Evolutionary conservation across 2,888 invertebrate genomes (phyloP).

Genomic region (Anodontia alba): DNA sequence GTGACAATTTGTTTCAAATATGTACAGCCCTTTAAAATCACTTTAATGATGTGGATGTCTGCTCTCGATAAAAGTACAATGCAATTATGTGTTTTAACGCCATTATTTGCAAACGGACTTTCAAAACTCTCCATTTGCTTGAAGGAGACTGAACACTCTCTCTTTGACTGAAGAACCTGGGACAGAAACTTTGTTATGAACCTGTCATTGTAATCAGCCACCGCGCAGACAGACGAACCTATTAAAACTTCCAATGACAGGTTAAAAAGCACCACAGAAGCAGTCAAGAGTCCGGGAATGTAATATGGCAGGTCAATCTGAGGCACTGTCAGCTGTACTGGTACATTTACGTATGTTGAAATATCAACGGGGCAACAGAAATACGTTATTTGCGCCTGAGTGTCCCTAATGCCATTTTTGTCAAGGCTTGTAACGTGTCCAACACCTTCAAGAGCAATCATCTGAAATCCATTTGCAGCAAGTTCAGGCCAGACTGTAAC

Average conservation of each 20-base stretch:
- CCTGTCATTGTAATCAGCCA: background rate
- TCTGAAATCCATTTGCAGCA: background rate
- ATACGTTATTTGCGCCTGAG: background rate
- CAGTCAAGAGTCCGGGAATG: background rate
- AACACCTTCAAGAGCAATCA: background rate
- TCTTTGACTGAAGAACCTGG: no score
- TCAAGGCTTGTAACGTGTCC: background rate
- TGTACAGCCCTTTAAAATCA: no score
- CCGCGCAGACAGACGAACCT: background rate
- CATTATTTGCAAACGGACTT: no score
- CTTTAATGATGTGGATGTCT: no score
- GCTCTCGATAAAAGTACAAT: no score
- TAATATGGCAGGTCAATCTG: background rate
- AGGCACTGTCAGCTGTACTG: background rate
- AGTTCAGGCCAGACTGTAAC: background rate
- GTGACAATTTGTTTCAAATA: no score
- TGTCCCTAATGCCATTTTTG: background rate
- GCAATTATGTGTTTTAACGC: no score
- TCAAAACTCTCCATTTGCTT: no score
- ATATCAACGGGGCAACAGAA: background rate
- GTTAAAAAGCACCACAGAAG: background rate
- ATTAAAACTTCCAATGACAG: background rate
- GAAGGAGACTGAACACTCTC: no score
- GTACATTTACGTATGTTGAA: background rate
- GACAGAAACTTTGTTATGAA: background rate